phyloP scores from a whole-genome alignment of 2,113 vertebrate genomes.

The Pelvicachromis taeniatus region DNA sequence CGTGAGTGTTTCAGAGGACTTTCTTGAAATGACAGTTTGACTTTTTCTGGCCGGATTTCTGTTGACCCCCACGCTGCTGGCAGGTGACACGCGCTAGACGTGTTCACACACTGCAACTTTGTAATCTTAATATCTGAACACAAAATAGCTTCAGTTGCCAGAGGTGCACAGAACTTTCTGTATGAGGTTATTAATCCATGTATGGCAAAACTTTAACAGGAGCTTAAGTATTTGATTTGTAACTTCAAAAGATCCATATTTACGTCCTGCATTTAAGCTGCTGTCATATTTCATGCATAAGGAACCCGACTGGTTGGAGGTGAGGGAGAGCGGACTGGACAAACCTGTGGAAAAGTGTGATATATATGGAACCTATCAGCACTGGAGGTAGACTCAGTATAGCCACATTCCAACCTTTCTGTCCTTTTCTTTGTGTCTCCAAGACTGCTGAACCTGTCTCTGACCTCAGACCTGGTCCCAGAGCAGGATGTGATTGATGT shows the following conservation, averaged over 20 bases:
- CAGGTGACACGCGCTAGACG: background rate
- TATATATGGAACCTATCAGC: background rate
- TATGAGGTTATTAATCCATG: background rate
- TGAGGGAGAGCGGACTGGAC: background rate
- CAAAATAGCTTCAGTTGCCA: background rate
- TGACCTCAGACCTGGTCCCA: slow-evolving; percentile 92
- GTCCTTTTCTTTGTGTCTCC: background rate
- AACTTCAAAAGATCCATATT: background rate
- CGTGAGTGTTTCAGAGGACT: background rate
- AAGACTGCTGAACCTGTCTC: slow-evolving; percentile 91
- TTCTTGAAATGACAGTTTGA: background rate
- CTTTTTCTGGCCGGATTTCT: background rate
- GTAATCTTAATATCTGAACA: background rate
- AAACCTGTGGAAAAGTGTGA: background rate
- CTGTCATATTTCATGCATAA: background rate
- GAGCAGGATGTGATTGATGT: slow-evolving; percentile 97
- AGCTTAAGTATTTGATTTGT: background rate
- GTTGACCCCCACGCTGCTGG: background rate
- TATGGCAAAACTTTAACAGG: background rate
- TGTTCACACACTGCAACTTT: background rate
- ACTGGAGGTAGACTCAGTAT: background rate
- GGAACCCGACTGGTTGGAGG: background rate
- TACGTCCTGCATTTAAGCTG: background rate
- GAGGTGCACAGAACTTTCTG: background rate
- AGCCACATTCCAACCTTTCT: background rate